Percentiles rank a stretch among this genome's conserved stretches.
Conservation (phyloP, 2,888 invertebrate species). For the Carpatolechia fugitivella region DNA sequence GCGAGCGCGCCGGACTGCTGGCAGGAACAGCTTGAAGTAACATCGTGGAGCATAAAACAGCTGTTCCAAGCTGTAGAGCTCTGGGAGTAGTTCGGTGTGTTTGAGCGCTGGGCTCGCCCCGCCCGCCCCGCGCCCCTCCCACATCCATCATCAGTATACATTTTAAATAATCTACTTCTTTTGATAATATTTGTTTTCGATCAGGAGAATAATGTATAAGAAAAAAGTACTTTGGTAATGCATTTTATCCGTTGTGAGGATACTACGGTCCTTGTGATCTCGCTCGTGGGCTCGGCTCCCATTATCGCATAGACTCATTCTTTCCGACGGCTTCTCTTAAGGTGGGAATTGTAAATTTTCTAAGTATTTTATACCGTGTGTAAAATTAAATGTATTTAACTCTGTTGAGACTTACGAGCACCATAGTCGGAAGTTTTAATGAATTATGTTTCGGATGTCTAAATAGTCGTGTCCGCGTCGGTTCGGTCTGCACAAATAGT, state of each 20-base stretch:
- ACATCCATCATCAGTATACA: conserved; percentile 40
- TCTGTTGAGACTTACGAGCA: conserved; percentile 53
- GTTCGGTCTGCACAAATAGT: conserved; percentile 61
- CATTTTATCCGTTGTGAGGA: conserved; percentile 66
- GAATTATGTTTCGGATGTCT: conserved; percentile 36
- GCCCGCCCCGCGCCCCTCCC: background rate
- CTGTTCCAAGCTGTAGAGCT: too few relatives aligned
- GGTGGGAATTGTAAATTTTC: conserved; percentile 76
- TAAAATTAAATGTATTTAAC: conserved; percentile 64
- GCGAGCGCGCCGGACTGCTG: too few relatives aligned
- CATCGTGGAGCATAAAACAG: too few relatives aligned
- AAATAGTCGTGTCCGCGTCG: conserved; percentile 39
- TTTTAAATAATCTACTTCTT: conserved; percentile 62
- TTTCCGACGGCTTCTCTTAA: conserved; percentile 53
- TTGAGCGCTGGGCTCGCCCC: background rate
- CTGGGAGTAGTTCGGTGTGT: background rate
- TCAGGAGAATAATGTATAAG: conserved; percentile 68
- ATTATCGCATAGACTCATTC: conserved; percentile 37
- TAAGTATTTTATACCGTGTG: conserved; percentile 76
- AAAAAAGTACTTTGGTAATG: conserved; percentile 70
- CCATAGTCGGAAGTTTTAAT: conserved; percentile 43
- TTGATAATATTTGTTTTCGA: conserved; percentile 73
- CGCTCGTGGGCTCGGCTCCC: conserved; percentile 24
- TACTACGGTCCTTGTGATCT: conserved; percentile 47
- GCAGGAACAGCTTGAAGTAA: too few relatives aligned